Conservation (phyloP, 2,888 invertebrate species). For the Cacoxenus indagator region DNA sequence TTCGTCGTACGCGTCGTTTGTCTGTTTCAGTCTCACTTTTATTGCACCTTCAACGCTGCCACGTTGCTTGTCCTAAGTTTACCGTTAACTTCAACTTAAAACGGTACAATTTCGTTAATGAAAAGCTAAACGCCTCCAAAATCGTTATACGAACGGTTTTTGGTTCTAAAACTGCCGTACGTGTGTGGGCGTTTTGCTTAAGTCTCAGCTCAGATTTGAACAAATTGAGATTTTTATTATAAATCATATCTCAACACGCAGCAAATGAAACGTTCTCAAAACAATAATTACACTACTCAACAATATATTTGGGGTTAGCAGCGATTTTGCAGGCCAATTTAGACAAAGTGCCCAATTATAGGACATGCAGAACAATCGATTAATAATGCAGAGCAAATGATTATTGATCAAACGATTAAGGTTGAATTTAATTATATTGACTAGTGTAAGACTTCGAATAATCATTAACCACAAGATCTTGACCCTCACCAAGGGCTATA, state of each 20-base stretch:
- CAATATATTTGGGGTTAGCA: background rate
- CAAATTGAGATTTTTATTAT: background rate
- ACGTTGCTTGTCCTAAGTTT: background rate
- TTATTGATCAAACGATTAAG: no score
- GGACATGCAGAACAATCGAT: no score
- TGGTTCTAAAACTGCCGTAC: background rate
- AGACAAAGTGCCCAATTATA: background rate
- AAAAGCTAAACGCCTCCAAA: slow-evolving; percentile 11
- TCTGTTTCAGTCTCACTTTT: background rate
- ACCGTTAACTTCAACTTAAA: slow-evolving; percentile 6
- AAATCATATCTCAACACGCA: slow-evolving; percentile 18
- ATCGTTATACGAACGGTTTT: background rate
- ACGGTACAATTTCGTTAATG: slow-evolving; percentile 13
- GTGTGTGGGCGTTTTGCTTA: slow-evolving; percentile 19
- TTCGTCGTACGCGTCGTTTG: background rate
- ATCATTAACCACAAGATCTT: no score
- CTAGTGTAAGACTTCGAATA: no score
- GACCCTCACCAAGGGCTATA: no score
- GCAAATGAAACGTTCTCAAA: background rate
- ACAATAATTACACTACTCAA: slow-evolving; percentile 1
- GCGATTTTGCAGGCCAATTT: background rate
- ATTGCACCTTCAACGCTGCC: no score
- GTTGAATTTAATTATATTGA: no score
- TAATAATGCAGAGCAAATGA: no score
- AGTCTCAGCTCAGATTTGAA: background rate